phyloP scores from a whole-genome alignment of 2,888 invertebrate genomes.

The Agrochola lota region DNA sequence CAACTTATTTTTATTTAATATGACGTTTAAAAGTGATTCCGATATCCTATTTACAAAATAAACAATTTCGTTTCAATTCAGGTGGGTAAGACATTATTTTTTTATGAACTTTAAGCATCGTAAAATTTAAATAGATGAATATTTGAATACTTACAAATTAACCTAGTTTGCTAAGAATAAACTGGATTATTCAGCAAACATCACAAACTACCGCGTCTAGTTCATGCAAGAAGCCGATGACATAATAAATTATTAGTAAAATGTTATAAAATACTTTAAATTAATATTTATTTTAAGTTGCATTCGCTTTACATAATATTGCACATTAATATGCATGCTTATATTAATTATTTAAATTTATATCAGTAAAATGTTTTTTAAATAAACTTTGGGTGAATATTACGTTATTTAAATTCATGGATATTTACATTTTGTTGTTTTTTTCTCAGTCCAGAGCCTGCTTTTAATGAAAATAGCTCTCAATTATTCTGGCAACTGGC shows the following conservation, averaged over 20 bases:
- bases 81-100: neutral
- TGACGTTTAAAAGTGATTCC: too few relatives aligned
- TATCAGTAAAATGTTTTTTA: conserved; percentile 2
- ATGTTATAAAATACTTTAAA: conserved; percentile 16
- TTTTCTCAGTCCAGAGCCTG: neutral
- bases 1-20: too few relatives aligned
- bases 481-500: neutral
- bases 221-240: neutral
- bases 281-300: neutral
- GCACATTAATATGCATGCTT: conserved; percentile 3
- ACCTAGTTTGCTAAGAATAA: neutral
- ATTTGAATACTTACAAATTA: neutral
- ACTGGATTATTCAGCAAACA: neutral
- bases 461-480: neutral
- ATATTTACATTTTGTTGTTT: neutral
- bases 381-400: neutral
- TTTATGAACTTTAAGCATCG: neutral
- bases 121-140: neutral
- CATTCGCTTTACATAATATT: conserved; percentile 30
- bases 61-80: too few relatives aligned
- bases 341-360: conserved; percentile 33
- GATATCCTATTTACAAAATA: too few relatives aligned
- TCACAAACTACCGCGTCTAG: neutral
- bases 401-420: neutral
- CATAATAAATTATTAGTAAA: conserved; percentile 4